phyloP scores from a whole-genome alignment of 2,888 invertebrate genomes.

The Mesoligia furuncula region DNA sequence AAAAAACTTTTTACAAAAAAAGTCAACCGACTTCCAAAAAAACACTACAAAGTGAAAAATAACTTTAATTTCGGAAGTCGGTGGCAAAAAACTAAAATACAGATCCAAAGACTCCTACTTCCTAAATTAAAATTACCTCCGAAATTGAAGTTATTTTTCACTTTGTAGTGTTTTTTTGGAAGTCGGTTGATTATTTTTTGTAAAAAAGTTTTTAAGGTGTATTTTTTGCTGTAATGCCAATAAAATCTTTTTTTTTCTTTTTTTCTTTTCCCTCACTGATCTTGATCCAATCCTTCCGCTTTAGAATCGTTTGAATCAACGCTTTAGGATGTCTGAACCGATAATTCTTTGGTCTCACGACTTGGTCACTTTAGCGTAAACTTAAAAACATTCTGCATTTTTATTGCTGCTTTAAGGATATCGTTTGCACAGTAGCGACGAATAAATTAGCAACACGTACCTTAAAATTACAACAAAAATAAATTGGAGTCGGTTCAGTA shows the following conservation, averaged over 20 bases:
- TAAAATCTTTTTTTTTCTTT: not conserved
- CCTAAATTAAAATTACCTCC: no score
- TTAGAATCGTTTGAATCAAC: not conserved
- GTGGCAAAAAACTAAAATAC: no score
- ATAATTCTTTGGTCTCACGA: not conserved
- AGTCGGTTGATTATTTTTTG: no score
- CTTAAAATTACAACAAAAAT: conserved; percentile 20
- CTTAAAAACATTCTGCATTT: not conserved
- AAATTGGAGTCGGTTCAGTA: not conserved
- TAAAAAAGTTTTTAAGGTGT: no score
- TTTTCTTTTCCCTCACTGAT: not conserved
- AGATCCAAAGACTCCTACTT: no score
- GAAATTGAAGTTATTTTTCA: no score
- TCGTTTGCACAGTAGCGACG: not conserved
- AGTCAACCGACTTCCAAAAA: no score
- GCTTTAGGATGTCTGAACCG: no score
- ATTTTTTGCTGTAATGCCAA: not conserved
- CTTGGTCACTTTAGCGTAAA: not conserved
- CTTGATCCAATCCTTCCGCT: not conserved
- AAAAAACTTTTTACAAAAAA: no score
- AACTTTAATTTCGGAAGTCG: no score
- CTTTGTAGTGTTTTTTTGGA: no score
- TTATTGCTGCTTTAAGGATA: not conserved
- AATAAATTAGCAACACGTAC: not conserved
- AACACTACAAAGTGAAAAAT: no score